Conservation (phyloP, 2,113 vertebrate genomes). For the Tretioscincus oriximinensis region DNA sequence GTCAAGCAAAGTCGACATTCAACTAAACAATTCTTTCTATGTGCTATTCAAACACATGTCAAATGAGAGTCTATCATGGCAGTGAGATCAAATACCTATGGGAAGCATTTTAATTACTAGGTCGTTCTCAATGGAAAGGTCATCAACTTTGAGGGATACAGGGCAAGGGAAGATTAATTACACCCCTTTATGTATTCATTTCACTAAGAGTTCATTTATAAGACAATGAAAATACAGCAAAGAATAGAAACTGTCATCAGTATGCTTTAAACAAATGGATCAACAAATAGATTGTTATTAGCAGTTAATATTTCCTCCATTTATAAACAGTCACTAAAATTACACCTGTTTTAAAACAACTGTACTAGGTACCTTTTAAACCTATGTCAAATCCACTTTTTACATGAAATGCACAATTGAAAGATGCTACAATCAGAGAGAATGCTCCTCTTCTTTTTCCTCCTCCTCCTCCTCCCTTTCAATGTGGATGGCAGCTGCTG, state of each 20-base stretch:
- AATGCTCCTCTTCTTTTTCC: no score
- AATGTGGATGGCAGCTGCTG: no score
- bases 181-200: conserved; percentile 29
- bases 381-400: no score
- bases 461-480: no score
- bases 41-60: neutral
- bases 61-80: conserved; percentile 8
- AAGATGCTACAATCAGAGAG: no score
- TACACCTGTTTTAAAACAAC: neutral
- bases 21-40: neutral
- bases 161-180: conserved; percentile 33
- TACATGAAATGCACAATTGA: no score
- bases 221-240: conserved; percentile 34
- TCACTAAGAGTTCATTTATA: conserved; percentile 34
- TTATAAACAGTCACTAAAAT: neutral
- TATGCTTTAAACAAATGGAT: conserved; percentile 48
- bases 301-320: conserved; percentile 13
- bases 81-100: conserved; percentile 12
- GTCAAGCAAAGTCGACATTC: neutral
- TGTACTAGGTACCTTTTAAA: no score
- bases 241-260: conserved; percentile 13
- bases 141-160: neutral
- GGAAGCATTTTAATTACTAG: conserved; percentile 40
- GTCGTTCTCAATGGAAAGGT: conserved; percentile 32
- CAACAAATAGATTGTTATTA: conserved; percentile 36